phyloP scores from a whole-genome alignment of 2,797 vertebrate genomes.

The Leptodactylus fallax region DNA sequence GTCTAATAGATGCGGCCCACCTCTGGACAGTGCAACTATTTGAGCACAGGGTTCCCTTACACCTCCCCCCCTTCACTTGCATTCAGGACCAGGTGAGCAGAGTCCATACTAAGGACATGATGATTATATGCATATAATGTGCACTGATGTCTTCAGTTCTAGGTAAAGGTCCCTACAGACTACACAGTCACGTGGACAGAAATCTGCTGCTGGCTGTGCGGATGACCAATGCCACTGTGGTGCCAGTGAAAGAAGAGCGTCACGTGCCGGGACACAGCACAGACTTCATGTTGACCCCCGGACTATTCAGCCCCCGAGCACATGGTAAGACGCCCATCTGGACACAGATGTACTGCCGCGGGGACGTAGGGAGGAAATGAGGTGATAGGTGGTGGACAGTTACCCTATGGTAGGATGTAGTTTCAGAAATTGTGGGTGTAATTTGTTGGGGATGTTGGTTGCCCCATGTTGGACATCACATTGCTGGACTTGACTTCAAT shows the following conservation, averaged over 20 bases:
- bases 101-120: too few relatives aligned
- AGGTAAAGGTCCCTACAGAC: slow-evolving; percentile 90
- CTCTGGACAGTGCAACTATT: too few relatives aligned
- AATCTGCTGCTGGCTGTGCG: slow-evolving; percentile 75
- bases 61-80: too few relatives aligned
- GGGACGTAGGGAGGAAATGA: too few relatives aligned
- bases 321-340: slow-evolving; percentile 81
- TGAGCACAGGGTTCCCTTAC: too few relatives aligned
- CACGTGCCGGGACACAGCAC: slow-evolving; percentile 69
- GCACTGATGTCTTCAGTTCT: slow-evolving; percentile 77
- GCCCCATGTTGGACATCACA: not conserved
- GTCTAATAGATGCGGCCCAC: too few relatives aligned
- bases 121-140: too few relatives aligned
- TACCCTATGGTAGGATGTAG: too few relatives aligned
- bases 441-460: not conserved
- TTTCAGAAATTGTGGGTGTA: not conserved
- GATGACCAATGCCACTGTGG: slow-evolving; percentile 73
- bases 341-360: not conserved
- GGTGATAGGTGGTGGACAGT: too few relatives aligned
- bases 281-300: slow-evolving; percentile 92
- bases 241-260: slow-evolving; percentile 73
- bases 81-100: too few relatives aligned
- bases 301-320: slow-evolving; percentile 84
- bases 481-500: not conserved
- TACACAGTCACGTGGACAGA: slow-evolving; percentile 81